These are phyloP conservation scores for Leptodactylus fuscus DNA, from an alignment of 2,113 vertebrate species.

Conservation along the genomic window DNA sequence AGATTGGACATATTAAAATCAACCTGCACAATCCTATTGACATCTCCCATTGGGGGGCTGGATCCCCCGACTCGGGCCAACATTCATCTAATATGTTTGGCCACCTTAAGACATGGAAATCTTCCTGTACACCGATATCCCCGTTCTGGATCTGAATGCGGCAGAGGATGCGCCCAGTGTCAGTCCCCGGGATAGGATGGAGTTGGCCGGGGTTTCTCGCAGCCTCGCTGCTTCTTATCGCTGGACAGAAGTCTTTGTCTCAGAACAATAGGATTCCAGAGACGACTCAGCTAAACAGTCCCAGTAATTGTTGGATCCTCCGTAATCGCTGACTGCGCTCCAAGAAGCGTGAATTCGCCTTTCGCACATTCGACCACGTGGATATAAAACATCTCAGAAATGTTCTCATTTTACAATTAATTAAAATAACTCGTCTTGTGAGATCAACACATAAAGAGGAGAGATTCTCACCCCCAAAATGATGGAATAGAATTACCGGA, in stretches of 20 bases:
- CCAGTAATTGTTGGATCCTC: conserved; percentile 23
- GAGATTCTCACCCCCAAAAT: not conserved
- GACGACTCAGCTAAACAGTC: conserved; percentile 31
- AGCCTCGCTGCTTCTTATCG: conserved; percentile 13
- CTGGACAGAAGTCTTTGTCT: conserved; percentile 47
- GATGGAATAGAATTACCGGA: not conserved
- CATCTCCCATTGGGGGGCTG: too few species aligned
- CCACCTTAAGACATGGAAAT: not conserved
- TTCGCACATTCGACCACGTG: not conserved
- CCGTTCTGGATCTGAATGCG: not conserved
- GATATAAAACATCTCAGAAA: conserved; percentile 5
- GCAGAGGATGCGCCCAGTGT: not conserved
- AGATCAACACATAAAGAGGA: not conserved
- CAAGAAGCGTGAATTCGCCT: conserved; percentile 9
- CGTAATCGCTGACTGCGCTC: conserved; percentile 45
- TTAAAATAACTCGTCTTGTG: not conserved
- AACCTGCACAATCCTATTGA: too few species aligned
- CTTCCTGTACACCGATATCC: not conserved
- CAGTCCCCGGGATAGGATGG: not conserved
- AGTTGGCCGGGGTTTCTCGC: conserved; percentile 4
- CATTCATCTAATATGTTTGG: too few species aligned
- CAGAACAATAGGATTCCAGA: conserved; percentile 51
- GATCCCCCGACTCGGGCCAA: too few species aligned
- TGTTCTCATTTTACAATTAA: not conserved
- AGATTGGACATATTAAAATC: too few species aligned